Evolutionary conservation across 2,113 vertebrate species (phyloP).

Genomic region (Acrocephalus arundinaceus): DNA sequence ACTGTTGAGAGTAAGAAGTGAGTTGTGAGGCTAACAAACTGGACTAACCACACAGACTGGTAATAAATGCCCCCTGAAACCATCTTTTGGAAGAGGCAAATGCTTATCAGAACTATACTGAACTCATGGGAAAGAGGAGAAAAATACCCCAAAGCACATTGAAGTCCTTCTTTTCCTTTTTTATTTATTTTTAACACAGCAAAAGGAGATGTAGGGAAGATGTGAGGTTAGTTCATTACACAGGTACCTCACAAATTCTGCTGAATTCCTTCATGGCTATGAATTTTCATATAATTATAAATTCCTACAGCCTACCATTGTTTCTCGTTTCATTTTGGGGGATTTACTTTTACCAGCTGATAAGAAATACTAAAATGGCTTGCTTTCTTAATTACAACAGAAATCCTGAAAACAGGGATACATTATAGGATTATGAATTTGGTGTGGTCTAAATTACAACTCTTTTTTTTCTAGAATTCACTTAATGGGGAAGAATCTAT

Average conservation of each 20-base stretch:
- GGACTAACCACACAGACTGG: not conserved
- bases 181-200: not conserved
- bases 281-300: not conserved
- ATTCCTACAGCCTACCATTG: not conserved
- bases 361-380: not conserved
- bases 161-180: not conserved
- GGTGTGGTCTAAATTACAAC: not conserved
- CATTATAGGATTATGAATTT: not conserved
- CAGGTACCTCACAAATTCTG: not conserved
- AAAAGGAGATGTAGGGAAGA: not conserved
- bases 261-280: not conserved
- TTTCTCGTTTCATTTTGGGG: not conserved
- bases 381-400: not conserved
- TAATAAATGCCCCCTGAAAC: not conserved
- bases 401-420: not conserved
- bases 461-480: not conserved
- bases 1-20: not conserved
- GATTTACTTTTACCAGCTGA: not conserved
- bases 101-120: not conserved
- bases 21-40: not conserved
- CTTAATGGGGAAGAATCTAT: not conserved
- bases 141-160: not conserved
- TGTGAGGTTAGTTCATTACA: not conserved
- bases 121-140: not conserved
- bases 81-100: not conserved